Conservation (phyloP, 2,888 invertebrate genomes). For the Cybosia mesomella region DNA sequence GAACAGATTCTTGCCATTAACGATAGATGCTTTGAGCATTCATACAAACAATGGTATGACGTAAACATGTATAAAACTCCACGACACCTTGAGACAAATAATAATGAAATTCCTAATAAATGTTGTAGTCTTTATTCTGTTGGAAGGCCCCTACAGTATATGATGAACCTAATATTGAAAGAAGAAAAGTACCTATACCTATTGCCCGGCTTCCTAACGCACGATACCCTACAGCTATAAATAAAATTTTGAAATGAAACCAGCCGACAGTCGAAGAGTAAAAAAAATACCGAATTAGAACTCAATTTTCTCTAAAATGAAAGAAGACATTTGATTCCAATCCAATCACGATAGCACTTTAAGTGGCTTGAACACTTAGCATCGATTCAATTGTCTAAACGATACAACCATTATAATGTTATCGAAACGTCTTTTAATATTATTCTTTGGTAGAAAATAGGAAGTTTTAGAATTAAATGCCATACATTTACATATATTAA, state of each 20-base stretch:
- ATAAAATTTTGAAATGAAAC: not conserved
- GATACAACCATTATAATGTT: slow-evolving; percentile 17
- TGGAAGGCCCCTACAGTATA: not conserved
- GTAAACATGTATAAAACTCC: not conserved
- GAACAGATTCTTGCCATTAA: slow-evolving; percentile 24
- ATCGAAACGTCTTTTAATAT: slow-evolving; percentile 4
- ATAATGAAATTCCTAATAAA: not conserved
- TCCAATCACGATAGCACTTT: slow-evolving; percentile 46
- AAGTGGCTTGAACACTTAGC: slow-evolving; percentile 40
- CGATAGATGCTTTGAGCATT: slow-evolving; percentile 1
- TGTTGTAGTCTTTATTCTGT: not conserved
- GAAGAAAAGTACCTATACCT: not conserved
- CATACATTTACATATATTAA: not conserved
- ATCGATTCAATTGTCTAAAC: slow-evolving; percentile 34
- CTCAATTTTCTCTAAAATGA: slow-evolving; percentile 51
- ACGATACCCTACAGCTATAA: not conserved
- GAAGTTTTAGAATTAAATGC: not conserved
- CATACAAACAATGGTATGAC: not conserved
- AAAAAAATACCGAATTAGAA: slow-evolving; percentile 38
- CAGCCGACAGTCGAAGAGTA: slow-evolving; percentile 7
- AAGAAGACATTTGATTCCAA: slow-evolving; percentile 53
- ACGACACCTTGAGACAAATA: not conserved
- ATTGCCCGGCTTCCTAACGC: not conserved
- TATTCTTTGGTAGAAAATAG: not conserved
- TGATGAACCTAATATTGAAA: too few relatives aligned